Evolutionary conservation across 2,797 vertebrate genomes (phyloP), one percentile per base, ranked within the genome.

Genomic region (Aeoliscus strigatus): DNA sequence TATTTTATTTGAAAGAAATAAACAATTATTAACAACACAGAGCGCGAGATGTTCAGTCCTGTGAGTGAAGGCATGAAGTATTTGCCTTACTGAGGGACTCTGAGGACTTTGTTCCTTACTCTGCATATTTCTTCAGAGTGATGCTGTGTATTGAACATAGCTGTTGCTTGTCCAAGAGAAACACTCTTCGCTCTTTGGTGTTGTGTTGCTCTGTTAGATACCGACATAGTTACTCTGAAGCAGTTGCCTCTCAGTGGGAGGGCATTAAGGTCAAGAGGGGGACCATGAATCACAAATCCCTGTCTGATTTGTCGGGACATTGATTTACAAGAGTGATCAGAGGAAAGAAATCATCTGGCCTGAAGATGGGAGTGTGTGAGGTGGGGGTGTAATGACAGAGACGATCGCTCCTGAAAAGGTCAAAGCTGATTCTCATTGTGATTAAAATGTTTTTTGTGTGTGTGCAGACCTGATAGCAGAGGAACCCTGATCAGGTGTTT

Each of bases 281-380:
- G 25, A 12, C 26, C 49, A 41, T 74, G 60, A 77, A 78, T 74
- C 66, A 66, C 60, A 69, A 65, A 74, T 60, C 74, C 45, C 2
- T n/a, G 32, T 48, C 49, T 73, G 61, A 79, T 82, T 80, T 70
- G 61, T 63, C 14, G 23, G 45, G 59, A 59, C 41, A 45, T 55
- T 71, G 77, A 83, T 80, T 79, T 79, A 75, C 66, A 63, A 36
- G 28, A 10, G 39, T 55, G 69, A 62, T 69, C 47, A 65, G 55
- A 53, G 51, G 60, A 54, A 55, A 66, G 60, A 70, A 79, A 68
- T 73, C 54, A 53, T 62, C 45, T 27, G 29, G 56, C 53, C 29
- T 47, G 38, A 55, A 47, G 50, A 71, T 30, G 58, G 65, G 37
- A 52, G 38, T 35, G 40, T 45, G 58, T 26, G 47, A n/a, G n/a